These are phyloP conservation scores for Ameiurus melas DNA, from an alignment of 2,113 vertebrate genomes.

Conservation along the genomic window DNA sequence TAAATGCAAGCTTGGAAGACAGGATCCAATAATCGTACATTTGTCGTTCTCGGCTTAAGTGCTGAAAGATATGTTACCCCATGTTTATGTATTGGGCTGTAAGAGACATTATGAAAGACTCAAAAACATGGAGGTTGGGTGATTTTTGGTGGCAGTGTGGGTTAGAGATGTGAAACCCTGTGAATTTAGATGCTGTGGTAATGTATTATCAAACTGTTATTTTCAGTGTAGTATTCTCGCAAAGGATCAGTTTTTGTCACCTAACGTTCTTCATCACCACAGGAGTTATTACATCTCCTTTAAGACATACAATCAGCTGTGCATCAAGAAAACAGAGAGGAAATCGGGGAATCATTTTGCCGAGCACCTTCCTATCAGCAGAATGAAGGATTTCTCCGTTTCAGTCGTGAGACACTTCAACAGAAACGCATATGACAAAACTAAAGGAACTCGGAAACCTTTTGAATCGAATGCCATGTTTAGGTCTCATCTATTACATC, in stretches of 20 bases:
- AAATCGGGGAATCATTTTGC: not conserved
- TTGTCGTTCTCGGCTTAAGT: not conserved
- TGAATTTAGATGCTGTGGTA: not conserved
- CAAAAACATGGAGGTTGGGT: not conserved
- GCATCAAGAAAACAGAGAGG: not conserved
- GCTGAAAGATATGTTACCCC: not conserved
- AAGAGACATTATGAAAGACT: not conserved
- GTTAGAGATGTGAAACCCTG: no score
- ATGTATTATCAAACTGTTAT: not conserved
- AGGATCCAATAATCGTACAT: not conserved
- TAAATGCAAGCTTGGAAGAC: not conserved
- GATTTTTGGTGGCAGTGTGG: not conserved
- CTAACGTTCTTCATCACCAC: not conserved
- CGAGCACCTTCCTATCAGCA: not conserved
- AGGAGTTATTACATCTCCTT: not conserved
- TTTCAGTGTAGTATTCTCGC: no score
- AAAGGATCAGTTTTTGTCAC: not conserved
- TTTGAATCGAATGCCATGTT: not conserved
- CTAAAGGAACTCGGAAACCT: not conserved
- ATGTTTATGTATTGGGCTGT: not conserved
- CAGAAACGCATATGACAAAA: not conserved
- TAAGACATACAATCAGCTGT: not conserved
- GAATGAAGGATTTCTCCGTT: not conserved
- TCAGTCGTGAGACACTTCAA: not conserved
- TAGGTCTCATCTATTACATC: not conserved